Percentiles rank a stretch among this genome's conserved stretches.
Evolutionary conservation across 2,797 vertebrate species (phyloP).

Genomic region (Lutra lutra): DNA sequence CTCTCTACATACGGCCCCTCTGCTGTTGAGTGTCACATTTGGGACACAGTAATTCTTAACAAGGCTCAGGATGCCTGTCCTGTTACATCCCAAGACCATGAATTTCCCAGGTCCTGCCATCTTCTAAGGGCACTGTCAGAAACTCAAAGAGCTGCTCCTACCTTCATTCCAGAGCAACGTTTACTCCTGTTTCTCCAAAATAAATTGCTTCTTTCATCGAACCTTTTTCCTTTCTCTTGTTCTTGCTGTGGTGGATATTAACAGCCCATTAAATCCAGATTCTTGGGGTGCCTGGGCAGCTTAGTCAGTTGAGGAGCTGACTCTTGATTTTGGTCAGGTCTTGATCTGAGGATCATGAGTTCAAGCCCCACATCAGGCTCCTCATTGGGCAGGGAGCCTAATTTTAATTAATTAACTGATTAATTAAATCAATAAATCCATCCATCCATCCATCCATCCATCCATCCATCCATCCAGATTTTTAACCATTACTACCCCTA

Average conservation of each 20-base stretch:
- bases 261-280: background rate
- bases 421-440: too few relatives aligned
- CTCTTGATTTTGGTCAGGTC: background rate
- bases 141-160: background rate
- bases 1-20: background rate
- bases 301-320: background rate
- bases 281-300: background rate
- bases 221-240: background rate
- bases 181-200: conserved; percentile 25
- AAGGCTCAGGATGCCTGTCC: background rate
- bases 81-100: background rate
- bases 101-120: background rate
- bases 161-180: background rate
- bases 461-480: background rate
- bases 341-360: background rate
- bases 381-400: background rate
- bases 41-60: background rate
- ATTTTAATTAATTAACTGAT: background rate
- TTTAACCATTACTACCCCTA: background rate
- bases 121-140: too few relatives aligned
- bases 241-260: background rate
- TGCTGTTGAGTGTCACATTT: background rate
- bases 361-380: background rate
- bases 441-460: too few relatives aligned
- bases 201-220: background rate